Evolutionary conservation across 2,888 invertebrate species (phyloP).

Genomic region (Sinhomidia bicolor): DNA sequence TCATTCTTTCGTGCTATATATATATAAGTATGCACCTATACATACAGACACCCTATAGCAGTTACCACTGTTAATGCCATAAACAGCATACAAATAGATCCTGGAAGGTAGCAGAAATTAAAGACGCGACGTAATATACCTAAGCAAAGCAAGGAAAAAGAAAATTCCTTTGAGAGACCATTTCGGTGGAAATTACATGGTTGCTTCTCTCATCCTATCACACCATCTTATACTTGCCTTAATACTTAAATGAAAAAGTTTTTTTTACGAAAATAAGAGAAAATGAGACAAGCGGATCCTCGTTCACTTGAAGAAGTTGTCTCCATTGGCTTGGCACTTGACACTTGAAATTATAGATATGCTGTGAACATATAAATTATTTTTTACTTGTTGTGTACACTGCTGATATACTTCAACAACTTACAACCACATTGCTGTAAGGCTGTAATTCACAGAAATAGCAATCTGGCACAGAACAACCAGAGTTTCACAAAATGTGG

Average conservation of each 20-base stretch:
- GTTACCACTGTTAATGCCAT: too few relatives aligned
- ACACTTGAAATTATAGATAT: too few relatives aligned
- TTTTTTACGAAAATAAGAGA: background rate
- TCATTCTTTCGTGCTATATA: too few relatives aligned
- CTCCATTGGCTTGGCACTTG: too few relatives aligned
- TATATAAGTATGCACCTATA: too few relatives aligned
- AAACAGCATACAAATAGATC: background rate
- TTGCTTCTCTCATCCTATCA: conserved; percentile 73
- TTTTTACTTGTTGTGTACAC: too few relatives aligned
- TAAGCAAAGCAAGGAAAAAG: background rate
- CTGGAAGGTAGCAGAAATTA: background rate
- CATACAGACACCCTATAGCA: background rate
- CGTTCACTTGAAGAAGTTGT: background rate
- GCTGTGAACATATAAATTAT: too few relatives aligned
- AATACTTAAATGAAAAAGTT: conserved; percentile 74
- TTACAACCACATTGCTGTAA: too few relatives aligned
- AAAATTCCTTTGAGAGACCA: conserved; percentile 75
- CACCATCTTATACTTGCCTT: conserved; percentile 77
- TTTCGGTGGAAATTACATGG: conserved; percentile 78
- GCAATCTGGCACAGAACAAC: too few relatives aligned
- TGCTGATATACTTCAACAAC: too few relatives aligned
- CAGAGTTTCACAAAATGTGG: too few relatives aligned
- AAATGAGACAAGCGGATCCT: conserved; percentile 38
- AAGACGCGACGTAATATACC: conserved; percentile 60
- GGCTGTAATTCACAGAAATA: too few relatives aligned